Evolutionary conservation across 2,113 vertebrate genomes (phyloP).

Genomic region (Lates calcarifer): DNA sequence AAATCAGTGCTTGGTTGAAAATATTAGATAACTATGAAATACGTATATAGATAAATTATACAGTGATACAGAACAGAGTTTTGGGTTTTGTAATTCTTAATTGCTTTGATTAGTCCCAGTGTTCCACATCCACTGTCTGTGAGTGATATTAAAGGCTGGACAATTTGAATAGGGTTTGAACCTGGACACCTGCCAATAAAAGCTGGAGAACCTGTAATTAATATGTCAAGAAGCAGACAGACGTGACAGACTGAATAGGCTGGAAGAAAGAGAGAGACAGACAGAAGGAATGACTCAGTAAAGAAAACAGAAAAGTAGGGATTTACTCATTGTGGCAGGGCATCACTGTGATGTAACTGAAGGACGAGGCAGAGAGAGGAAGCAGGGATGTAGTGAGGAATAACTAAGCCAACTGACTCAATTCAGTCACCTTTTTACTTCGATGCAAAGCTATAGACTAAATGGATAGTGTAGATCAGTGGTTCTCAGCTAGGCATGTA

Average conservation of each 20-base stretch:
- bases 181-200: constrained; percentile 32
- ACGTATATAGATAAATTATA: background rate
- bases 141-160: constrained; percentile 8
- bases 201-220: constrained; percentile 28
- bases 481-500: too few relatives aligned
- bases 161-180: constrained; percentile 32
- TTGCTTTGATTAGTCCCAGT: constrained; percentile 26
- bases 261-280: background rate
- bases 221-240: constrained; percentile 19
- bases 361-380: background rate
- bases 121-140: constrained; percentile 27
- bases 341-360: constrained; percentile 8
- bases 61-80: background rate
- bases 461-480: background rate
- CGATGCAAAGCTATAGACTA: background rate
- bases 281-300: constrained; percentile 8
- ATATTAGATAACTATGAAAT: too few relatives aligned
- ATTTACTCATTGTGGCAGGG: constrained; percentile 6
- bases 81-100: background rate
- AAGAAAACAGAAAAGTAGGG: constrained; percentile 18
- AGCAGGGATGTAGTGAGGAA: background rate
- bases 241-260: constrained; percentile 23
- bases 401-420: background rate
- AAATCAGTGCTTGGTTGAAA: background rate
- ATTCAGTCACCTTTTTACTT: background rate